These are phyloP conservation scores for Champsocephalus gunnari DNA, from an alignment of 2,797 vertebrate species.

Conservation along the genomic window DNA sequence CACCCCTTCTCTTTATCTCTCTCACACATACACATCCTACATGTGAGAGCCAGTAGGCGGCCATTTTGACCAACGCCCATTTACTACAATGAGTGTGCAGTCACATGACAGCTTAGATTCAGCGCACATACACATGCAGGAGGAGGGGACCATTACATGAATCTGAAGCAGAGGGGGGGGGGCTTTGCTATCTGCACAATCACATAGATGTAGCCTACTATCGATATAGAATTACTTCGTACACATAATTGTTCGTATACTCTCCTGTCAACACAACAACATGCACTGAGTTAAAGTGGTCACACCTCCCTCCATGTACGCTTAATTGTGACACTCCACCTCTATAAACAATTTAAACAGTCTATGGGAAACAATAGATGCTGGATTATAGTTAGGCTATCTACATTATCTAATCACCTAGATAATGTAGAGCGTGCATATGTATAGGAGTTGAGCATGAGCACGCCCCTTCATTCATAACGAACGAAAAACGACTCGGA, in stretches of 20 bases:
- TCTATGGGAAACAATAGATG: not conserved
- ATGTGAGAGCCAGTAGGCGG: conserved; percentile 70
- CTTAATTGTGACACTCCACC: not conserved
- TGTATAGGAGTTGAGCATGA: conserved; percentile 28
- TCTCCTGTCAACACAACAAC: not conserved
- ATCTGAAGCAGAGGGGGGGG: not conserved
- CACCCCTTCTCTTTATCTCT: not conserved
- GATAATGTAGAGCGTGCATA: conserved; percentile 13
- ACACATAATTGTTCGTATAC: not conserved
- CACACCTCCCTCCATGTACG: conserved; percentile 43
- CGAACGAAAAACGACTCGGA: conserved; percentile 73
- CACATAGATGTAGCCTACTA: too few relatives aligned
- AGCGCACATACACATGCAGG: conserved; percentile 26
- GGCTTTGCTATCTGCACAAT: not conserved
- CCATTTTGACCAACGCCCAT: conserved; percentile 86
- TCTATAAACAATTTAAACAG: rapidly evolving
- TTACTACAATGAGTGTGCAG: conserved; percentile 79
- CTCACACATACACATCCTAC: not conserved
- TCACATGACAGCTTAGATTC: conserved; percentile 70
- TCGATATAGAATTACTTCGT: not conserved
- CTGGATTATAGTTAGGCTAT: not conserved
- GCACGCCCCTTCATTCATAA: conserved; percentile 83
- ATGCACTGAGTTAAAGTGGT: not conserved
- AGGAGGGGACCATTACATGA: conserved; percentile 46
- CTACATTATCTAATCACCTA: not conserved